Conservation (phyloP, 2,113 vertebrate genomes). For the Rousettus leschenaultii region DNA sequence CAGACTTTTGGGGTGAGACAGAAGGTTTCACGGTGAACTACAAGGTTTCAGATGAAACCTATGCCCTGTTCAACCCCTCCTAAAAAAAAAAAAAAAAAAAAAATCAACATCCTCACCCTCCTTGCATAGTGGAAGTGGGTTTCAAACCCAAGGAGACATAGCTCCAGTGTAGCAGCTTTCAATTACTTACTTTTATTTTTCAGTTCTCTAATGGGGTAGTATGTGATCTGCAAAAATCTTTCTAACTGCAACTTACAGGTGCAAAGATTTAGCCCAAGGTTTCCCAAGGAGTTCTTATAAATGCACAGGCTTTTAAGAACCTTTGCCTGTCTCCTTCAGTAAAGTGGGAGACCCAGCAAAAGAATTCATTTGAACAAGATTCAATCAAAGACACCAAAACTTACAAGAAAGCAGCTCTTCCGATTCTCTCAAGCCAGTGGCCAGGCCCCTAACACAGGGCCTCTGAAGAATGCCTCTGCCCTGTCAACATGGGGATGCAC, state of each 20-base stretch:
- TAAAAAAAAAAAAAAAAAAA: background rate
- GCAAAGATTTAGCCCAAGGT: background rate
- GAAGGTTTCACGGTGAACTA: background rate
- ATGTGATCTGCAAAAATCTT: background rate
- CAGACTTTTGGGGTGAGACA: background rate
- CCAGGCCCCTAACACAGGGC: background rate
- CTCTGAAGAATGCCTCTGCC: background rate
- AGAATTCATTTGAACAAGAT: background rate
- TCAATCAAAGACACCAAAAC: background rate
- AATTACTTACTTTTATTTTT: background rate
- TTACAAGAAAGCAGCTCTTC: background rate
- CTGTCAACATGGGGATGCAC: background rate
- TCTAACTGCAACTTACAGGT: background rate
- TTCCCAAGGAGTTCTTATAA: background rate
- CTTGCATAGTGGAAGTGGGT: background rate
- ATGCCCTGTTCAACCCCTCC: background rate
- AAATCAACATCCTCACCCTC: background rate
- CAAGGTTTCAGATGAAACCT: background rate
- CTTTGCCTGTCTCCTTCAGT: background rate
- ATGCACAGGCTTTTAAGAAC: background rate
- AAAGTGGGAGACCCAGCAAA: background rate
- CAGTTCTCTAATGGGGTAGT: background rate
- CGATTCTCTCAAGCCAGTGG: background rate
- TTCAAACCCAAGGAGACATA: background rate
- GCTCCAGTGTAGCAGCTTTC: background rate